A percentile compares a stretch with the other conserved stretches of the same genome.
These are phyloP conservation scores for Troglohyphantes excavatus DNA, from an alignment of 2,888 invertebrate genomes.

Conservation along the genomic window DNA sequence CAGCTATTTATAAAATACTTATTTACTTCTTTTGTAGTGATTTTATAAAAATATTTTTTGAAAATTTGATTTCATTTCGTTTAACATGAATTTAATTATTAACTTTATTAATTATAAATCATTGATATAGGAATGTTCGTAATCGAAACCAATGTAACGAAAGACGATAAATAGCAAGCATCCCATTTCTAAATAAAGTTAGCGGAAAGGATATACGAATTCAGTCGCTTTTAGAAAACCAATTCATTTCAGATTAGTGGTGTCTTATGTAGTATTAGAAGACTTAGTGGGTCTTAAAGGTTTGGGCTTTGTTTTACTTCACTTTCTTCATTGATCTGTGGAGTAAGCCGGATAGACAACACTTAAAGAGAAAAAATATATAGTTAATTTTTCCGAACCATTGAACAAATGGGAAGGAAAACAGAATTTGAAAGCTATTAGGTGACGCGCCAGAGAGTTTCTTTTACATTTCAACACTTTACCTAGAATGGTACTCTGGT, in stretches of 20 bases:
- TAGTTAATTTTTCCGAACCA: constrained; percentile 32
- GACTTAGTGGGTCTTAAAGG: constrained; percentile 55
- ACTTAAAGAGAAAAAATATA: constrained; percentile 21
- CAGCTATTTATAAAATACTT: too few relatives aligned
- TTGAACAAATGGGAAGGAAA: constrained; percentile 8
- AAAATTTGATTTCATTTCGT: too few relatives aligned
- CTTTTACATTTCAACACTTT: not conserved
- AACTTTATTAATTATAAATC: too few relatives aligned
- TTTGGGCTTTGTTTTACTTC: constrained; percentile 50
- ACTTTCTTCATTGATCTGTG: constrained; percentile 20
- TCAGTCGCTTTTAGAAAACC: constrained; percentile 56
- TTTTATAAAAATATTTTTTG: too few relatives aligned
- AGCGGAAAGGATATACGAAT: constrained; percentile 10
- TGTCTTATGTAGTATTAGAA: constrained; percentile 58
- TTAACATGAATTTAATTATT: too few relatives aligned
- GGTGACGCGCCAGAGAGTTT: constrained; percentile 1
- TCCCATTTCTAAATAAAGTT: constrained; percentile 16
- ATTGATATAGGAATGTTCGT: not conserved
- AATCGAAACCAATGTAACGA: too few relatives aligned
- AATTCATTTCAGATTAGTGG: constrained; percentile 59
- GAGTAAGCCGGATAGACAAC: constrained; percentile 26
- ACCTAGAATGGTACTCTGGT: too few relatives aligned
- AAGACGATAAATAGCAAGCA: too few relatives aligned
- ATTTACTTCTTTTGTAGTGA: too few relatives aligned
- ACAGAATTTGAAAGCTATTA: constrained; percentile 9